These are phyloP conservation scores for Tychaedon coryphoeus DNA, from an alignment of 2,113 vertebrate species.

Conservation along the genomic window DNA sequence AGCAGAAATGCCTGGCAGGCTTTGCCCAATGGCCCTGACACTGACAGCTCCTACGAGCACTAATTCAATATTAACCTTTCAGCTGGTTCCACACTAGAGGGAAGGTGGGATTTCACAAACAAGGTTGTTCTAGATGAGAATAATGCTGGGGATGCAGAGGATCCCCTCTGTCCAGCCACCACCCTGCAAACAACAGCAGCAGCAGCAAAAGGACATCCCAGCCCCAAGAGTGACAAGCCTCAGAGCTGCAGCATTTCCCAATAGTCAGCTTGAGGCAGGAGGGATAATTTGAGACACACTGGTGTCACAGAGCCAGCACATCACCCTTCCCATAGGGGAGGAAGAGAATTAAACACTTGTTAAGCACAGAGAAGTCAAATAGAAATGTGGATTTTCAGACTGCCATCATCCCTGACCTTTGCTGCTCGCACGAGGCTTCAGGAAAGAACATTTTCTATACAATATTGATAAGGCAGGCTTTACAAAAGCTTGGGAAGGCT, in stretches of 20 bases:
- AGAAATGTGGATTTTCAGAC: background rate
- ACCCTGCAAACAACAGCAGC: background rate
- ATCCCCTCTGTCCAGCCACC: background rate
- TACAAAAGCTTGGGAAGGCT: background rate
- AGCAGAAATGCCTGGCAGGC: background rate
- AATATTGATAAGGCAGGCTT: background rate
- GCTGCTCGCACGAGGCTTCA: accelerated
- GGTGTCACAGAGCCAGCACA: background rate
- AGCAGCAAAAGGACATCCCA: background rate
- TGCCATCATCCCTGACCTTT: background rate
- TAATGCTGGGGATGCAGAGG: background rate
- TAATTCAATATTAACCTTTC: background rate
- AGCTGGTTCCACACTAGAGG: background rate
- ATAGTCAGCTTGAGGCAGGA: background rate
- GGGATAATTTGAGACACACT: background rate
- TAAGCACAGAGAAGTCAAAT: constrained; percentile 17
- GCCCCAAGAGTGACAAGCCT: background rate
- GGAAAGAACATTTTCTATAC: background rate
- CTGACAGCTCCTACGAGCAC: background rate
- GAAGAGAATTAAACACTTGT: background rate
- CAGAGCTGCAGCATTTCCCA: background rate
- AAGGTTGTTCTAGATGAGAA: background rate
- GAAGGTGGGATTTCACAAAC: background rate
- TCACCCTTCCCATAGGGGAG: background rate
- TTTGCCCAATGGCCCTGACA: background rate